A percentile compares a stretch with the other conserved stretches of the same genome.
Evolutionary conservation across 2,113 vertebrate genomes (phyloP).

Genomic region (Anguilla rostrata): DNA sequence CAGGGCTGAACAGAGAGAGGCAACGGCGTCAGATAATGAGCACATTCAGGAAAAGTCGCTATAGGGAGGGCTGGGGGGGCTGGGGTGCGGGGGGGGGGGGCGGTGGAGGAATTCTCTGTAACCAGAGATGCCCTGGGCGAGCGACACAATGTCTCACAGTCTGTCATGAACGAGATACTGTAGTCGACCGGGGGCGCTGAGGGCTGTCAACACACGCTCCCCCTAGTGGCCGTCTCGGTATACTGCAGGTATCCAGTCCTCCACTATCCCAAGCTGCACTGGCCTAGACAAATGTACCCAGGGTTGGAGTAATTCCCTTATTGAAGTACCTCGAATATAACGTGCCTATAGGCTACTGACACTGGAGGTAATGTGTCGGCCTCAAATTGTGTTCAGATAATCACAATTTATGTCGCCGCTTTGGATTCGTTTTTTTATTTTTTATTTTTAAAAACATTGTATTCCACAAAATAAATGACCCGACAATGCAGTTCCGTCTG

Average conservation of each 20-base stretch:
- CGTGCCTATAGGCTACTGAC: background rate
- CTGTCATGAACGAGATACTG: conserved; percentile 46
- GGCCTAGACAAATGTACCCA: conserved; percentile 28
- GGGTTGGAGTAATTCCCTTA: background rate
- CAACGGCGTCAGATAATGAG: conserved; percentile 13
- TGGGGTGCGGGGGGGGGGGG: background rate
- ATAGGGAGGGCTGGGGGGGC: background rate
- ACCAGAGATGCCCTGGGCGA: conserved; percentile 42
- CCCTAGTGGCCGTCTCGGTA: conserved; percentile 9
- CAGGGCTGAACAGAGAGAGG: background rate
- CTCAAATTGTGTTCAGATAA: background rate
- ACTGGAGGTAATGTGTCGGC: background rate
- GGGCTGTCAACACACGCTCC: conserved; percentile 28
- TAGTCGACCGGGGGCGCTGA: conserved; percentile 36
- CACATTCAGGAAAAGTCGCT: conserved; percentile 23
- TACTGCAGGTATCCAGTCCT: conserved; percentile 26
- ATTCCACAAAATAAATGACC: background rate
- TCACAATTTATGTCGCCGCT: background rate
- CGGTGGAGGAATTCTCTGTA: conserved; percentile 38
- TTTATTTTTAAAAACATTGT: background rate
- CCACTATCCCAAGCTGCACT: conserved; percentile 30
- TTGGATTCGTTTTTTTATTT: background rate
- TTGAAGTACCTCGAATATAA: background rate
- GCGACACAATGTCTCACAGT: conserved; percentile 39
- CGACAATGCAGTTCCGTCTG: background rate